These are phyloP conservation scores for Oncopodura yosiiana DNA, from an alignment of 1,140 invertebrate species.

Conservation along the genomic window DNA sequence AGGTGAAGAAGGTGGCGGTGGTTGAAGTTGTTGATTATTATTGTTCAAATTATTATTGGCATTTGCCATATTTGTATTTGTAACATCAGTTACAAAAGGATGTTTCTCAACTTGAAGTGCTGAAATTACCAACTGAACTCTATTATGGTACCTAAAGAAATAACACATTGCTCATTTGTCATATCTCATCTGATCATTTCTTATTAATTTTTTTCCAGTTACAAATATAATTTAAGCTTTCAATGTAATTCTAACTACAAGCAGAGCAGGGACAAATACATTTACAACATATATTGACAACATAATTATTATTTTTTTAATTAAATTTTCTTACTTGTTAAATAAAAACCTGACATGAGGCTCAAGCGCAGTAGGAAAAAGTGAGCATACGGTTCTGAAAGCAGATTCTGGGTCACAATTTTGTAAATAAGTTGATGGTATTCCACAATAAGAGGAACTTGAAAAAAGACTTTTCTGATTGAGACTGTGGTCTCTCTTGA, in stretches of 20 bases:
- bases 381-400: slow-evolving; percentile 22
- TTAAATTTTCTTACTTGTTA: slow-evolving; percentile 62
- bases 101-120: slow-evolving; percentile 86
- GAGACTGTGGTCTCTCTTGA: slow-evolving; percentile 2
- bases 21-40: neutral
- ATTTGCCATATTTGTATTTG: slow-evolving; percentile 18
- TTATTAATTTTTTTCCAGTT: slow-evolving; percentile 2
- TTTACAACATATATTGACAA: slow-evolving; percentile 2
- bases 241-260: neutral
- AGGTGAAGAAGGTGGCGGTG: neutral
- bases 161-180: no score
- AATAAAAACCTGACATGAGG: slow-evolving; percentile 73
- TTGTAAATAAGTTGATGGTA: slow-evolving; percentile 23
- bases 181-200: neutral
- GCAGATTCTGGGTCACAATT: slow-evolving; percentile 32
- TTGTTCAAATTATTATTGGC: slow-evolving; percentile 4
- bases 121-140: slow-evolving; percentile 83
- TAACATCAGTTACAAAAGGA: slow-evolving; percentile 58
- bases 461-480: neutral
- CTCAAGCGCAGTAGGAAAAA: slow-evolving; percentile 47
- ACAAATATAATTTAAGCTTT: neutral
- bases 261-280: neutral
- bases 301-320: neutral
- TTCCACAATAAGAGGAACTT: slow-evolving; percentile 11
- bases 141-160: slow-evolving; percentile 67